A percentile compares a stretch with the other conserved stretches of the same genome.
Evolutionary conservation across 2,113 vertebrate species (phyloP).

Genomic region (Trematocara nigrifrons): DNA sequence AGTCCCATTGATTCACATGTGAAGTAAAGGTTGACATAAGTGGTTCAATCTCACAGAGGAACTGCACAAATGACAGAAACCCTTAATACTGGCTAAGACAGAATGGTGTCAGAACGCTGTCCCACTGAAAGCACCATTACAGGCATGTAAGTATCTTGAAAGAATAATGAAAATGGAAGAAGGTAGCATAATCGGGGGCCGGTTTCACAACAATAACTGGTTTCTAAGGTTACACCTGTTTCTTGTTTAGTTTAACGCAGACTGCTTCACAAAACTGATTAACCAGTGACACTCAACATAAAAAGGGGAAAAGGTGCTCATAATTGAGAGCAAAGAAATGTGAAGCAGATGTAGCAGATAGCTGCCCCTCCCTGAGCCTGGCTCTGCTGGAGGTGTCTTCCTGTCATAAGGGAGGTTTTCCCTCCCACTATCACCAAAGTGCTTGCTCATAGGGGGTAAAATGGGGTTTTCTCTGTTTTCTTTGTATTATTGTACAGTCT

Average conservation of each 20-base stretch:
- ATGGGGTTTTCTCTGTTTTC: fast-evolving
- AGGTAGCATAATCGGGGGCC: neutral
- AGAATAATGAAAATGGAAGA: neutral
- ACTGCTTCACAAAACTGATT: neutral
- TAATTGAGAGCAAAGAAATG: neutral
- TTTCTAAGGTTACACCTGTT: neutral
- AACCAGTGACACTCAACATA: neutral
- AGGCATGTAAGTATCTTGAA: neutral
- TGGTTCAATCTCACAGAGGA: neutral
- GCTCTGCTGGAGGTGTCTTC: neutral
- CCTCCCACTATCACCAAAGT: neutral
- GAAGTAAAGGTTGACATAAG: neutral
- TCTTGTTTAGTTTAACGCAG: neutral
- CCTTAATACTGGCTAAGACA: neutral
- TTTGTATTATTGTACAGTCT: neutral
- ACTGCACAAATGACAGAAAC: neutral
- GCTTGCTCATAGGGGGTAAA: neutral
- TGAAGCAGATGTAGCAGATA: neutral
- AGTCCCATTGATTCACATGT: neutral
- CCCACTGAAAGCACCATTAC: neutral
- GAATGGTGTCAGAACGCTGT: neutral
- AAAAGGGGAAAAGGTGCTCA: neutral
- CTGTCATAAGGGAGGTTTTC: neutral
- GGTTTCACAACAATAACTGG: neutral
- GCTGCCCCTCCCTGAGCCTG: neutral